Conservation (phyloP, 1,140 invertebrate genomes). For the Diploscapter pachys region DNA sequence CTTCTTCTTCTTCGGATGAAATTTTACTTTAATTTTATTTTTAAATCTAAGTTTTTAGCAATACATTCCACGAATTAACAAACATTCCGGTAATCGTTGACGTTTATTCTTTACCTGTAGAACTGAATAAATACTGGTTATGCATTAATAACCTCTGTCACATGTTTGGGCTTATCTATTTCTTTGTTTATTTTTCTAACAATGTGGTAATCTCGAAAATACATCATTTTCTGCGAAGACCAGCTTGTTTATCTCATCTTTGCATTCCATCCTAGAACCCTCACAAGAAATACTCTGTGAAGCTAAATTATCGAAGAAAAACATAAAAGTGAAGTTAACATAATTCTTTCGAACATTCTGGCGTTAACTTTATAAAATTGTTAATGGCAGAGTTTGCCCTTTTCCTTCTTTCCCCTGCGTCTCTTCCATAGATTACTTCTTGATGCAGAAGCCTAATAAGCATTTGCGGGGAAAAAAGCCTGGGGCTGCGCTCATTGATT, state of each 20-base stretch:
- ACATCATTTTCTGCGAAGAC: background rate
- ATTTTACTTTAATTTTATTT: conserved; percentile 42
- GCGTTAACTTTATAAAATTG: no score
- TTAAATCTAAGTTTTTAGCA: conserved; percentile 6
- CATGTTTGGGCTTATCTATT: background rate
- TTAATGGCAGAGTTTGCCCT: no score
- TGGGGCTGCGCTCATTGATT: no score
- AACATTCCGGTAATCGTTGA: conserved; percentile 7
- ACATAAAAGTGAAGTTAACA: background rate
- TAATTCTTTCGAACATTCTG: background rate
- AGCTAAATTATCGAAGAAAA: background rate
- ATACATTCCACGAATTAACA: background rate
- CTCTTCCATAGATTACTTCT: no score
- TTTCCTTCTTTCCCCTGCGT: no score
- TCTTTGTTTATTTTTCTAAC: background rate
- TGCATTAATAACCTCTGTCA: conserved; percentile 12
- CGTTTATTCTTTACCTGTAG: background rate
- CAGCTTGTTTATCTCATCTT: background rate
- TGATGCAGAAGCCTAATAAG: no score
- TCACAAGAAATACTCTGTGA: background rate
- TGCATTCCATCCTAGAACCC: background rate
- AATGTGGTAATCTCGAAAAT: background rate
- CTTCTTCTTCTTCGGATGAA: conserved; percentile 47
- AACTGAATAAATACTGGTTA: conserved; percentile 14
- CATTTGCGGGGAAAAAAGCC: no score